Evolutionary conservation across 2,797 vertebrate genomes (phyloP).

Genomic region (Serranus cabrilla): DNA sequence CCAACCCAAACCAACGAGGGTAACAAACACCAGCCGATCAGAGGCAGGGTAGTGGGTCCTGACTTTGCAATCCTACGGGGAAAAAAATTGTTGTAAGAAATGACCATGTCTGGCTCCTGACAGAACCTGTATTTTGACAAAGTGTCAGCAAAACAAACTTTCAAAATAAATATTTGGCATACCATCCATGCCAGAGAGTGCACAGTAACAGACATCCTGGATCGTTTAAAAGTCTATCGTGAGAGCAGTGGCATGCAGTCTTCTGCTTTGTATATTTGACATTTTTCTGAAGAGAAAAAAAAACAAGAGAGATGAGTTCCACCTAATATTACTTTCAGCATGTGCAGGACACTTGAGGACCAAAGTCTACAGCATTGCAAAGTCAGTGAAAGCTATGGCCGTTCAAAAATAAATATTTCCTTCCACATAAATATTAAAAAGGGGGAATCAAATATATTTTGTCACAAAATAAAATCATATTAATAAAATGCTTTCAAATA

Average conservation of each 20-base stretch:
- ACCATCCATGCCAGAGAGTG: constrained; percentile 16
- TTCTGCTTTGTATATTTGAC: constrained; percentile 5
- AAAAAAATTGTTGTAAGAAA: not conserved
- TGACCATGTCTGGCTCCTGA: not conserved
- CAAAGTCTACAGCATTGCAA: constrained; percentile 44
- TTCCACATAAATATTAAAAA: constrained; percentile 24
- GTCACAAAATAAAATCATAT: constrained; percentile 26
- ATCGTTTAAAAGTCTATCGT: constrained; percentile 19
- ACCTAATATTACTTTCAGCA: constrained; percentile 22
- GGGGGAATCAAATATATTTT: constrained; percentile 30
- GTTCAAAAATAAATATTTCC: constrained; percentile 50
- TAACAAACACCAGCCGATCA: too few relatives aligned
- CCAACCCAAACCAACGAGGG: too few relatives aligned
- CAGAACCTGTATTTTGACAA: constrained; percentile 25
- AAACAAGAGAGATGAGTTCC: constrained; percentile 2
- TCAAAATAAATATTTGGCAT: constrained; percentile 54
- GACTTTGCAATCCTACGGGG: too few relatives aligned
- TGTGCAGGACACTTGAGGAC: constrained; percentile 49
- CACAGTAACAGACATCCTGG: not conserved
- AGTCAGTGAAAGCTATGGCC: constrained; percentile 26
- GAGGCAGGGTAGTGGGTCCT: too few relatives aligned
- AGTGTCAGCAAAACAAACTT: not conserved
- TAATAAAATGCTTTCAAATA: constrained; percentile 38
- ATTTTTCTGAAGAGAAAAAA: constrained; percentile 3
- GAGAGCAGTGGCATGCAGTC: constrained; percentile 27